Evolutionary conservation across 2,113 vertebrate genomes (phyloP).

Genomic region (Caloenas nicobarica): DNA sequence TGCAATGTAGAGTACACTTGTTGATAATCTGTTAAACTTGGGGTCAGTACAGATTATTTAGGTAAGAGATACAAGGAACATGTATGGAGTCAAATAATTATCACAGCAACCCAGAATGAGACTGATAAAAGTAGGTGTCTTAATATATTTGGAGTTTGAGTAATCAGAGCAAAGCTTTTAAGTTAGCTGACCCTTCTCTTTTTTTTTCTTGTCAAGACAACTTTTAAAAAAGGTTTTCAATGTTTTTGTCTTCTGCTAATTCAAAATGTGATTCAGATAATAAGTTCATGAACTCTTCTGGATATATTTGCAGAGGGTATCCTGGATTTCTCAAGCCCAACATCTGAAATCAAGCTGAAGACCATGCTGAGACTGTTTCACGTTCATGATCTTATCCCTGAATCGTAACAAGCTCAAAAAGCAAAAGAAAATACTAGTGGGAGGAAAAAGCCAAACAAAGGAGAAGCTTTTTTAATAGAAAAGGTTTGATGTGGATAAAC

Average conservation of each 20-base stretch:
- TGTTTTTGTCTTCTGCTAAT: not conserved
- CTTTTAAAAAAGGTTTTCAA: not conserved
- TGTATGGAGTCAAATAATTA: not conserved
- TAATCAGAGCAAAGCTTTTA: not conserved
- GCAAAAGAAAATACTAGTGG: not conserved
- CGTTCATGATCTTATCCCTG: not conserved
- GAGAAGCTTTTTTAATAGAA: not conserved
- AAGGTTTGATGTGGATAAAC: not conserved
- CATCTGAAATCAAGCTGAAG: not conserved
- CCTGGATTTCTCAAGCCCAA: slow-evolving; percentile 8
- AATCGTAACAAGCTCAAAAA: not conserved
- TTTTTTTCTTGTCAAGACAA: not conserved
- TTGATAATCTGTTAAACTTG: not conserved
- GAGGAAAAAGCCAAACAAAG: not conserved
- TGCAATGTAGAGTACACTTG: not conserved
- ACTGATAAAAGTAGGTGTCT: not conserved
- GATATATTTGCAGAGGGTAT: slow-evolving; percentile 38
- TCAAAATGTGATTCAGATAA: not conserved
- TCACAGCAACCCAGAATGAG: not conserved
- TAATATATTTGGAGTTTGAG: not conserved
- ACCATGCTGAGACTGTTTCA: not conserved
- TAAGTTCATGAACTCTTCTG: not conserved
- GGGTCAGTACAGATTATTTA: not conserved
- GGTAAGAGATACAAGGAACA: not conserved
- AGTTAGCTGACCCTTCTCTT: not conserved